phyloP scores from a whole-genome alignment of 2,113 vertebrate species.

The Hypomesus transpacificus region DNA sequence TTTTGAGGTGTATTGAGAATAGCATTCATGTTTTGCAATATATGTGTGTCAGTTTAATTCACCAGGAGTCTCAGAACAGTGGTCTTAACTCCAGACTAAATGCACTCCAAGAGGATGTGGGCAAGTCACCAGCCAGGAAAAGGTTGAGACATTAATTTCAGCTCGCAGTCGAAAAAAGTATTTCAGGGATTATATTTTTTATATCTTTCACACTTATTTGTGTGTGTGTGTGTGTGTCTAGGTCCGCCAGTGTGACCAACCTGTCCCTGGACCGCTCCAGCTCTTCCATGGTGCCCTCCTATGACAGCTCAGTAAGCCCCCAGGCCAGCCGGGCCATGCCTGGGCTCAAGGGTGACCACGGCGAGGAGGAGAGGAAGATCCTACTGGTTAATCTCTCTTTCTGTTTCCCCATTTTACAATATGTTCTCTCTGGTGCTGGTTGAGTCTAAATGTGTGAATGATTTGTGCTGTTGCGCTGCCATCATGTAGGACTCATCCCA shows the following conservation, averaged over 20 bases:
- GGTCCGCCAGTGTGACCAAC: slow-evolving; percentile 92
- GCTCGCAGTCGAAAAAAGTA: background rate
- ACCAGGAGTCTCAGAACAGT: slow-evolving; percentile 83
- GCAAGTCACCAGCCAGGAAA: slow-evolving; percentile 91
- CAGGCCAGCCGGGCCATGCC: slow-evolving; percentile 79
- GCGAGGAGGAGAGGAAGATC: slow-evolving; percentile 94
- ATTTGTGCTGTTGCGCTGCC: background rate
- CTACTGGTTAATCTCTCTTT: slow-evolving; percentile 78
- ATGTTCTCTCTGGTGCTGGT: too few species aligned
- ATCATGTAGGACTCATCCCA: slow-evolving; percentile 87
- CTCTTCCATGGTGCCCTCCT: slow-evolving; percentile 86
- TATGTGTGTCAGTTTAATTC: slow-evolving; percentile 79
- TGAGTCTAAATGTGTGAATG: too few species aligned
- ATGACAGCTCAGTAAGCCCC: slow-evolving; percentile 90
- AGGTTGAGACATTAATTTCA: slow-evolving; percentile 72
- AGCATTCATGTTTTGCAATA: slow-evolving; percentile 4
- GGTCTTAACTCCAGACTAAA: slow-evolving; percentile 79
- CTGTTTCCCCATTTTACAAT: background rate
- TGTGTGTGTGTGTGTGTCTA: slow-evolving; percentile 47
- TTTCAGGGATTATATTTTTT: too few species aligned
- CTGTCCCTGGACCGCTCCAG: slow-evolving; percentile 88
- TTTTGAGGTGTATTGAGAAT: too few species aligned
- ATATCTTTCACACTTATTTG: too few species aligned
- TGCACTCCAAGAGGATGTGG: slow-evolving; percentile 87
- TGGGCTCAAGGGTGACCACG: slow-evolving; percentile 79